A percentile compares a stretch with the other conserved stretches of the same genome.
Evolutionary conservation across 2,888 invertebrate genomes (phyloP).

Genomic region (Nebria salina): DNA sequence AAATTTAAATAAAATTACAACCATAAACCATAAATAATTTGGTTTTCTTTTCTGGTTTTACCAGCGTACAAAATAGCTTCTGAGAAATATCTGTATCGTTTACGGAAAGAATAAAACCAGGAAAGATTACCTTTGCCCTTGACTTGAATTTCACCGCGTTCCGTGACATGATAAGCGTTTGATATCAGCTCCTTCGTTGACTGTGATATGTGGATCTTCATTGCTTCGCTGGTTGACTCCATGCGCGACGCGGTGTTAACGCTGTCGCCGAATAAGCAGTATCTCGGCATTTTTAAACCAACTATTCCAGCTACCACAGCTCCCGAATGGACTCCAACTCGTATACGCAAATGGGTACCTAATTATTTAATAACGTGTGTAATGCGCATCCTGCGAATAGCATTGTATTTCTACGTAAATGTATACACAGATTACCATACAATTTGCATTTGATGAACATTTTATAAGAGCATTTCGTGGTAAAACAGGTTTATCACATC

Average conservation of each 20-base stretch:
- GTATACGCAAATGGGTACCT: conserved; percentile 83
- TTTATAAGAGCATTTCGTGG: not conserved
- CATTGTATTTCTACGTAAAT: not conserved
- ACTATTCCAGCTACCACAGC: conserved; percentile 94
- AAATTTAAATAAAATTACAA: no score
- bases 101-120: not conserved
- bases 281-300: conserved; percentile 91
- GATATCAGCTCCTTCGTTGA: conserved; percentile 83
- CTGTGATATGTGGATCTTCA: conserved; percentile 95
- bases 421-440: not conserved
- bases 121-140: conserved; percentile 84
- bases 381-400: not conserved
- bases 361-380: conserved; percentile 46
- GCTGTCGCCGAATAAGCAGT: conserved; percentile 89
- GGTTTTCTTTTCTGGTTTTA: no score
- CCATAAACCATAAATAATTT: no score
- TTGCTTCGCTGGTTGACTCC: conserved; percentile 92
- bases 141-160: conserved; percentile 86
- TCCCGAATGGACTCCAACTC: conserved; percentile 90
- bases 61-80: no score
- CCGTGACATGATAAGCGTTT: conserved; percentile 76
- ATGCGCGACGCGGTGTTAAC: conserved; percentile 92
- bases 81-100: no score
- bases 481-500: no score
- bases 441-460: not conserved